A percentile compares a stretch with the other conserved stretches of the same genome.
phyloP scores from a whole-genome alignment of 2,888 invertebrate genomes.

The Andricus curvator region DNA sequence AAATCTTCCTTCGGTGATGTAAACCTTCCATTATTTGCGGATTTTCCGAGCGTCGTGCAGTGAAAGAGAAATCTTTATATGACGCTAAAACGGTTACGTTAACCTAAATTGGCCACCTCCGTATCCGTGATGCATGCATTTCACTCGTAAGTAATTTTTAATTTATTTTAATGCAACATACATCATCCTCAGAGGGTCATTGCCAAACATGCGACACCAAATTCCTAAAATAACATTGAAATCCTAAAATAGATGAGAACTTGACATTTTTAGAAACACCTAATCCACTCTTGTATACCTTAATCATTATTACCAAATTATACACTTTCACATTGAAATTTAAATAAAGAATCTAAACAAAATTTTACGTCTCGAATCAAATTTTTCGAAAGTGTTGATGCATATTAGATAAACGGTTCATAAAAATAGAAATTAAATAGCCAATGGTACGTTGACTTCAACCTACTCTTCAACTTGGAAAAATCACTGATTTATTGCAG shows the following conservation, averaged over 20 bases:
- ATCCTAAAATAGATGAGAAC: too few species aligned
- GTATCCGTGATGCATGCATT: slow-evolving; percentile 21
- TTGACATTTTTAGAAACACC: too few species aligned
- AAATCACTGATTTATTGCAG: neutral
- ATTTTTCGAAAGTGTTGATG: neutral
- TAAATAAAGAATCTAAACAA: too few species aligned
- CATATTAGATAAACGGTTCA: neutral
- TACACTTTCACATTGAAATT: too few species aligned
- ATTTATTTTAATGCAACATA: neutral
- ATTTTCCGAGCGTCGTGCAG: slow-evolving; percentile 24
- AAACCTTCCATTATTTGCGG: slow-evolving; percentile 14
- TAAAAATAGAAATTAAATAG: neutral
- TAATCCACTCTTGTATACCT: too few species aligned
- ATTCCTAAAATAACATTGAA: too few species aligned
- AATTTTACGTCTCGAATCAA: neutral
- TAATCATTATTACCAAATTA: neutral
- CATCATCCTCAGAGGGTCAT: neutral
- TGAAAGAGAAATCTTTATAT: slow-evolving; percentile 35
- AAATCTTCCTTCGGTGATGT: neutral
- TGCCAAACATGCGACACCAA: too few species aligned
- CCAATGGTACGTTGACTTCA: neutral
- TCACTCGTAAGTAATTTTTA: slow-evolving; percentile 24
- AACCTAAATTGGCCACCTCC: slow-evolving; percentile 21
- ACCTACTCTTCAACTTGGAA: neutral
- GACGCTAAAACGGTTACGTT: neutral